Evolutionary conservation across 2,888 invertebrate species (phyloP), one percentile per base, ranked within the genome.

Genomic region (Tuta absoluta): DNA sequence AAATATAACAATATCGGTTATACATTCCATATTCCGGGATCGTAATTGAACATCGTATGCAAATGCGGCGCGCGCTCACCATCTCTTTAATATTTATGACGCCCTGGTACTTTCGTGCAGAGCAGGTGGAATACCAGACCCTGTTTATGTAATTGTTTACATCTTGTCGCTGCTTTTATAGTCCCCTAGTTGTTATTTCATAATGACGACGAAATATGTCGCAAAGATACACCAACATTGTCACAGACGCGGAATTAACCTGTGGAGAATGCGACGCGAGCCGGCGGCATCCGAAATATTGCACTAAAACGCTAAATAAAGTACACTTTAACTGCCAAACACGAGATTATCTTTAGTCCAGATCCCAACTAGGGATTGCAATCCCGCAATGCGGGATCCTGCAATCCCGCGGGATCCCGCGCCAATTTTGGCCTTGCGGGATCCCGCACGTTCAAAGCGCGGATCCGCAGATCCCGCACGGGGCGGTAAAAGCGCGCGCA

Each of bases 1-100:
- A 79, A 82, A 75, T 80, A 81, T 84, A 84, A 84, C 81, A 82
- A 79, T 82, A 79, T 79, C 81, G 73, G 77, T 79, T 78, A 81
- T 81, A 80, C 83, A 84, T 86, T 84, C 80, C 82, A 82, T 86
- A 87, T 86, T 86, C 87, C 80, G 76, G 79, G 79, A 76, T 78
- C 80, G 85, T 89, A 89, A 89, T 89, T 87, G 87, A 88, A 87
- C 87, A 86, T 82, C 82, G 82, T 84, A 88, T 87, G 88, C 82
- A 87, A 87, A 88, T 84, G 82, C 72, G 79, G 77, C 81, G 78
- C 81, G 81, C 81, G 85, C 78, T 76, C 77, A 80, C 82, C 81
- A 79, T 83, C 86, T 88, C 84, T 79, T 86, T 80, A 83, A 85
- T 89, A 88, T 87, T 87, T 87, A 89, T 87, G 76, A 72, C 73